Evolutionary conservation across 2,797 vertebrate genomes (phyloP), one percentile per base, ranked within the genome.

Genomic region (Nyctalus aviator): DNA sequence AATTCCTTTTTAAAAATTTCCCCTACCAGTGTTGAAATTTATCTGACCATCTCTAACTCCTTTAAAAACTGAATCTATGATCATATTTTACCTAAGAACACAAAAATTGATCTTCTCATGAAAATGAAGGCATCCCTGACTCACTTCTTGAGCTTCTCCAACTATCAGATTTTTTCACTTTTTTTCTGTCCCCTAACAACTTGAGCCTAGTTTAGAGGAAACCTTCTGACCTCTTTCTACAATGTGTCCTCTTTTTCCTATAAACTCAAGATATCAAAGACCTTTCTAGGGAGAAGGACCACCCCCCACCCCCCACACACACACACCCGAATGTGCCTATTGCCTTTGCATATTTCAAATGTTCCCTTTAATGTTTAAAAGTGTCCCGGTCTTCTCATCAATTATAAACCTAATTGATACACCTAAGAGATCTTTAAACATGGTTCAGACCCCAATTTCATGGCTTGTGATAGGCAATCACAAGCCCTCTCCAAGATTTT

Each of bases 341-440:
- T 46, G 11, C 37, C 83, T 11, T 85, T 30, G 57, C 35, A 41
- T 11, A 83, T 59, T 78, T 73, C 41, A 59, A 53, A n/a, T 18
- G 1, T 4, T 17, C 64, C 30, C 25, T 57, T 44, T 73, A 84
- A 82, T 25, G 68, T 25, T 83, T 30, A 37, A 48, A 84, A n/a
- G 23, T 17, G 14, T 53, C 50, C 27, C 15, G 6, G 23, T 53
- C 83, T 84, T 91, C 76, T 82, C 77, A 14, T 37, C 87, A 88
- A 44, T 59, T 41, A 25, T 46, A 64, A 2, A 11, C 53, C 15
- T 66, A 41, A 41, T 41, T 41, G 37, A 41, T 41, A 1, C 59
- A 55, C 8, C 68, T 44, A n/a, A 76, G 44, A 90, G 72, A 76
- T 73, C 73, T 90, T 85, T 35, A 64, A 92, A 75, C 55, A 78